phyloP scores from a whole-genome alignment of 2,113 vertebrate species.

The Hepsetus odoe region DNA sequence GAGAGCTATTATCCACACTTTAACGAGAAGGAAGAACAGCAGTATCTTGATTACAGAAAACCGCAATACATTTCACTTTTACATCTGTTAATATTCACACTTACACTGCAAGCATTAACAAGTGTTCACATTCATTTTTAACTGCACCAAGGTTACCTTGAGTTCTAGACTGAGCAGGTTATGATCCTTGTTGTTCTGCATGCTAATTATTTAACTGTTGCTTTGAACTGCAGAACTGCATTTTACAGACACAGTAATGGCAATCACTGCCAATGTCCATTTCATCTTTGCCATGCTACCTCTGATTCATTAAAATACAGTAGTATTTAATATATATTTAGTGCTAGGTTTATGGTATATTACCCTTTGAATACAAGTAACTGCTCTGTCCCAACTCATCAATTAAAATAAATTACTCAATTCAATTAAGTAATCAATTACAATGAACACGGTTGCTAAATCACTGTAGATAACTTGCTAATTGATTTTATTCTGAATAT shows the following conservation, averaged over 20 bases:
- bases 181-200: conserved; percentile 5
- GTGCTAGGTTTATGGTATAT: no score
- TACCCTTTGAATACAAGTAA: no score
- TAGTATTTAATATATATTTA: neutral
- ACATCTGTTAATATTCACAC: conserved; percentile 28
- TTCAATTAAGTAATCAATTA: no score
- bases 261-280: neutral
- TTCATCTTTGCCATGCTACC: neutral
- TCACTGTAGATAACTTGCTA: no score
- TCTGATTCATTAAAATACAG: neutral
- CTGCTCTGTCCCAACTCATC: no score
- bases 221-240: neutral
- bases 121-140: conserved; percentile 7
- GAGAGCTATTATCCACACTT: conserved; percentile 41
- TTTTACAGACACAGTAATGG: neutral
- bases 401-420: no score
- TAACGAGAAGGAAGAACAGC: conserved; percentile 41
- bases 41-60: conserved; percentile 45
- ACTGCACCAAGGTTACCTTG: conserved; percentile 5
- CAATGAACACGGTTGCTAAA: no score
- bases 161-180: conserved; percentile 11
- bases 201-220: neutral
- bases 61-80: conserved; percentile 35
- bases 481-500: no score
- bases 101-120: neutral